phyloP scores from a whole-genome alignment of 2,113 vertebrate species.

The Scortum barcoo region DNA sequence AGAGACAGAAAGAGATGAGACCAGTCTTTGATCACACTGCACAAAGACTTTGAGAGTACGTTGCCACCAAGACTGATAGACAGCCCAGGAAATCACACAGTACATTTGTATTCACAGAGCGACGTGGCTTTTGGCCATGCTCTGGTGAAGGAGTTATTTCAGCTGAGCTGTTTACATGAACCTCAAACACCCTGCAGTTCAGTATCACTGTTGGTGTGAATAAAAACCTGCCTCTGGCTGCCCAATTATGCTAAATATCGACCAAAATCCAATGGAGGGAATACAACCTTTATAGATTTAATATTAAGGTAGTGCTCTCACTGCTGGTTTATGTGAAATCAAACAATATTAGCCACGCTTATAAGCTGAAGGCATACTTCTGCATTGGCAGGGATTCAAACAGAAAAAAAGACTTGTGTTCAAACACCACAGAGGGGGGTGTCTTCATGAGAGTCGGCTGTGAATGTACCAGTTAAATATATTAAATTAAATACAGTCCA shows the following conservation, averaged over 20 bases:
- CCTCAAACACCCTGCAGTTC: background rate
- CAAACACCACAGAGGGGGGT: no score
- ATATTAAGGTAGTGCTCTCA: no score
- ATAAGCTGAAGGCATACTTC: background rate
- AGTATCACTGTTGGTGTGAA: background rate
- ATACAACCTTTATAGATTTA: background rate
- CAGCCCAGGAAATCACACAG: background rate
- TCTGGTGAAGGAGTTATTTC: background rate
- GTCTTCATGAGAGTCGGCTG: no score
- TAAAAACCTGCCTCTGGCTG: background rate
- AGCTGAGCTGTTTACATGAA: conserved; percentile 23
- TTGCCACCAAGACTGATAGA: background rate
- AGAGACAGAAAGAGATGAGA: background rate
- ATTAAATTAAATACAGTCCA: no score
- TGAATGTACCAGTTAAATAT: no score
- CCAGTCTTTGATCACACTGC: background rate
- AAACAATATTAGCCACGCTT: background rate
- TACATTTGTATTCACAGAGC: conserved; percentile 1
- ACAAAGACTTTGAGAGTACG: background rate
- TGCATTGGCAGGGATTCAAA: background rate
- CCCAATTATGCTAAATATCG: background rate
- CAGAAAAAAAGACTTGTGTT: background rate
- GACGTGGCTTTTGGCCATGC: background rate
- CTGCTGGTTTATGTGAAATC: background rate
- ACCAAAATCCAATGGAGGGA: background rate